Evolutionary conservation across 92 coral and sea anemone genomes (phyloP), one percentile per base, ranked within the genome.

Genomic region (Virgularia gustaviana): DNA sequence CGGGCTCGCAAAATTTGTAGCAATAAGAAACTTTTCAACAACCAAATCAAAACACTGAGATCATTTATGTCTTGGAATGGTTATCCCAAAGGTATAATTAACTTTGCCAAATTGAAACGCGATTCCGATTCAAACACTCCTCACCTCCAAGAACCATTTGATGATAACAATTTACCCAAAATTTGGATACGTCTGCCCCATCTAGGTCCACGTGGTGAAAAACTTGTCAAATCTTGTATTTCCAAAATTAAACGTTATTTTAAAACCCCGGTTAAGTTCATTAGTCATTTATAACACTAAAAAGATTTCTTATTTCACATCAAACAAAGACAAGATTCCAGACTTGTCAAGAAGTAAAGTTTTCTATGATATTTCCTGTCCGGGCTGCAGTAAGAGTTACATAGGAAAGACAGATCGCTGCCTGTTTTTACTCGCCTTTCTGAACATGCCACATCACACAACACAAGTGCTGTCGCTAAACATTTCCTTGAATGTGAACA

Each of bases 291-390:
- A 54, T 23, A 30, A 54, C 23, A 54, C 61, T 5, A 54, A 54
- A n/a, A 54, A 54, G 15, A 23, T n/a, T 4, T 54, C 61, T 4
- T 54, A 4, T 54, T 54, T 58, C 39, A 13, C 3, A 3, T 24
- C 65, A 5, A 58, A 58, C 30, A 58, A 31, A 42, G 39, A 58
- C 15, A 58, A 58, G 35, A 58, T 58, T 58, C 65, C 36, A 22
- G 36, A 58, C 10, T 24, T 58, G 10, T 58, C 9, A 1, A 10
- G 18, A 58, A 24, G 18, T 4, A 31, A 58, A 9, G n/a, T 58
- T 4, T 37, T 58, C 3, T 58, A 28, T 24, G 38, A 58, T 30
- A 30, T 58, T 31, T 10, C 10, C 2, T 58, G 65, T 58, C 39
- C 65, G 10, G 65, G 38, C 35, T 58, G 39, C 18, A 22, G 38